These are phyloP conservation scores for Hylia prasina DNA, from an alignment of 2,113 vertebrate species.

Conservation along the genomic window DNA sequence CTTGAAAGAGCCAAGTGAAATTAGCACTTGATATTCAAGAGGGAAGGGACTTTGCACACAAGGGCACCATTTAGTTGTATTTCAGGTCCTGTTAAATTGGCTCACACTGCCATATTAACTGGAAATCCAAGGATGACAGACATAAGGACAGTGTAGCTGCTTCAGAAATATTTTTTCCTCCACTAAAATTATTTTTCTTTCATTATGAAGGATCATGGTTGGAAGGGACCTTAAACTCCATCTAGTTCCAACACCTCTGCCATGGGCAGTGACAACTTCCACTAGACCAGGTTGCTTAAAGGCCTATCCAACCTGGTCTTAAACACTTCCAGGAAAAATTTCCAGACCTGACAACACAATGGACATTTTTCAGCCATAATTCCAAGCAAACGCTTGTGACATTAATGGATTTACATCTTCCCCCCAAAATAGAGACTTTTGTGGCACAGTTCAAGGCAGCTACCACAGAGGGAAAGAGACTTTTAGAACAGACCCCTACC, in stretches of 20 bases:
- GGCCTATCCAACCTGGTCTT: neutral
- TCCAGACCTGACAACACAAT: neutral
- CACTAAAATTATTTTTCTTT: neutral
- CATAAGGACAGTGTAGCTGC: neutral
- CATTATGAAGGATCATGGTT: neutral
- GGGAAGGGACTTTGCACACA: neutral
- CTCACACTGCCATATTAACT: neutral
- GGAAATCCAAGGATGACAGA: neutral
- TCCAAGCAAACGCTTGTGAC: neutral
- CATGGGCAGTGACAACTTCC: neutral
- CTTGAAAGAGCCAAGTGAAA: neutral
- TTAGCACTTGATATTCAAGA: neutral
- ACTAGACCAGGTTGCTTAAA: neutral
- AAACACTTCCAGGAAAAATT: neutral
- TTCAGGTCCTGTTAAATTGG: neutral
- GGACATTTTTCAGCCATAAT: neutral
- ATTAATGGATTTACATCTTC: neutral
- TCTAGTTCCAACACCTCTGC: neutral
- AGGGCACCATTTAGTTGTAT: neutral
- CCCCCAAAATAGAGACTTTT: neutral
- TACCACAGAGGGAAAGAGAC: neutral
- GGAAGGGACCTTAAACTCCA: neutral
- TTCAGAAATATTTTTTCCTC: neutral
- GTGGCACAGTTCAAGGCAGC: neutral
- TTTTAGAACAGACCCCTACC: neutral